A percentile compares a stretch with the other conserved stretches of the same genome.
These are phyloP conservation scores for Lagopus muta DNA, from an alignment of 2,113 vertebrate species.

Conservation along the genomic window DNA sequence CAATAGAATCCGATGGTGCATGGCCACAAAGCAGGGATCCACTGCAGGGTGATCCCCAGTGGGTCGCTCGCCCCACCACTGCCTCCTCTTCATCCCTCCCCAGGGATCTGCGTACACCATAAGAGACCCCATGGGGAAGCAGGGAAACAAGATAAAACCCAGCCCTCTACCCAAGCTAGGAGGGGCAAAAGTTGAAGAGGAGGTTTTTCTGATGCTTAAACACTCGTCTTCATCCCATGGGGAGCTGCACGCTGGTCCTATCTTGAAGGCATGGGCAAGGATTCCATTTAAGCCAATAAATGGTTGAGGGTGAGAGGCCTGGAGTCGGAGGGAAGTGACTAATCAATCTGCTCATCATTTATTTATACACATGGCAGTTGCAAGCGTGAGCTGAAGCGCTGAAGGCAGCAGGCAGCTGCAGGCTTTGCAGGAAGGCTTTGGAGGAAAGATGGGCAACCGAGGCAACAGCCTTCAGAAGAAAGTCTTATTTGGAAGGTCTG, in stretches of 20 bases:
- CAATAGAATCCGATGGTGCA: neutral
- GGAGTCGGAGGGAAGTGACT: slow-evolving; percentile 41
- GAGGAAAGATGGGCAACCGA: neutral
- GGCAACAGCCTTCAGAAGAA: neutral
- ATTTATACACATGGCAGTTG: slow-evolving; percentile 54
- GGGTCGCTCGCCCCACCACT: neutral
- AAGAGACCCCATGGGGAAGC: accelerated
- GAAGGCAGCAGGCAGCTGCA: neutral
- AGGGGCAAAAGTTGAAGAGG: neutral
- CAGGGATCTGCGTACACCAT: neutral
- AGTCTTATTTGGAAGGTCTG: neutral
- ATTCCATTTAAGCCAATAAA: neutral
- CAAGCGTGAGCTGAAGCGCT: neutral
- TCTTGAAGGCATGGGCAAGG: neutral
- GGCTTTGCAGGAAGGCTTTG: neutral
- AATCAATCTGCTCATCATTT: slow-evolving; percentile 71
- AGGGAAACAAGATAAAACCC: neutral
- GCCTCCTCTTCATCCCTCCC: neutral
- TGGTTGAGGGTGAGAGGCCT: neutral
- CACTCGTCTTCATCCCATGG: neutral
- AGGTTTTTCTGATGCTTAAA: neutral
- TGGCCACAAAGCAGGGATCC: accelerated
- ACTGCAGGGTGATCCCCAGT: neutral
- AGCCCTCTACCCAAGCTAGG: accelerated
- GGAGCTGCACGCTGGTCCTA: neutral